These are phyloP conservation scores for Bombus pyrosoma DNA, from an alignment of 1,140 invertebrate genomes.

Conservation along the genomic window DNA sequence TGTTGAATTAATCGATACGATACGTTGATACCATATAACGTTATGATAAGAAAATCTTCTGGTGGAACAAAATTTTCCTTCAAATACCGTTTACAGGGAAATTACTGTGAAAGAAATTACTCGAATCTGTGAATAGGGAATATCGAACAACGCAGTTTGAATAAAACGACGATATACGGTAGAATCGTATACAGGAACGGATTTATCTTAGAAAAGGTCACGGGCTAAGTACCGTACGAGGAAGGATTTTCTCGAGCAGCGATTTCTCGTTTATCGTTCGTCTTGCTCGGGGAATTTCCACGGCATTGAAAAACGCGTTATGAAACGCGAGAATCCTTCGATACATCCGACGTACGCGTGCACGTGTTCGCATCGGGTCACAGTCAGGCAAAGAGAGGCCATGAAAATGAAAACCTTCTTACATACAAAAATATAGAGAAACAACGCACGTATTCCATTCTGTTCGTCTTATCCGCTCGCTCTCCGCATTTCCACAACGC, in stretches of 20 bases:
- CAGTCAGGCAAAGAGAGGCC: neutral
- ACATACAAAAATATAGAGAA: no score
- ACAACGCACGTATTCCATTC: no score
- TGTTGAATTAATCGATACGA: no score
- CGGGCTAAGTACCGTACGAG: neutral
- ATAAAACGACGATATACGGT: neutral
- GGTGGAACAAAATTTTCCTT: no score
- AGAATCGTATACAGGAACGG: neutral
- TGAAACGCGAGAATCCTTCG: conserved; percentile 11
- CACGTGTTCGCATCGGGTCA: neutral
- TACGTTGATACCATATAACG: no score
- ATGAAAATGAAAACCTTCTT: no score
- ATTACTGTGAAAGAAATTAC: neutral
- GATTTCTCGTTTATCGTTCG: conserved; percentile 20
- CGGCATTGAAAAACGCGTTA: conserved; percentile 13
- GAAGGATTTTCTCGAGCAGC: conserved; percentile 24
- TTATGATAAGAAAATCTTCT: no score
- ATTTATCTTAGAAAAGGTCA: neutral
- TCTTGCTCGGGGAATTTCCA: conserved; percentile 1
- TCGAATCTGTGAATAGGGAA: neutral
- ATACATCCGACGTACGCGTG: neutral
- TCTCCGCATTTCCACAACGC: no score
- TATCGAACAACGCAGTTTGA: neutral
- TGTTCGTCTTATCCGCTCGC: no score
- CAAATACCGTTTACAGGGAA: neutral